Percentiles rank a stretch among this genome's conserved stretches.
Evolutionary conservation across 2,797 vertebrate species (phyloP).

Genomic region (Labroides dimidiatus): DNA sequence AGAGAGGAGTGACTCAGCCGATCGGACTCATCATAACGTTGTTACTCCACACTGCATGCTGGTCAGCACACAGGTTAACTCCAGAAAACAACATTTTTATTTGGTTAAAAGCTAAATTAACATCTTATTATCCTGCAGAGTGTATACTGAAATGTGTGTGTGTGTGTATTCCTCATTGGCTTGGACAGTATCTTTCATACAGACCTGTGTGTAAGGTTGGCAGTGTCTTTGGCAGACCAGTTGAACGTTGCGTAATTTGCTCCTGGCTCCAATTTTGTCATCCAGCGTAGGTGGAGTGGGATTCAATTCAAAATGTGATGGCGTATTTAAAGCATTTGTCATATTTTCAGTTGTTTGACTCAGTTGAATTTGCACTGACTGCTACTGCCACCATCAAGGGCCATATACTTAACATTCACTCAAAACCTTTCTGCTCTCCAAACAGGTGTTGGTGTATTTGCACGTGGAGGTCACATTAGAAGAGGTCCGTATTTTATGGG

Average conservation of each 20-base stretch:
- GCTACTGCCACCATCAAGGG: constrained; percentile 6
- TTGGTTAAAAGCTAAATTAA: constrained; percentile 8
- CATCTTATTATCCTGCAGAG: constrained; percentile 7
- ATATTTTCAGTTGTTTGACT: constrained; percentile 34
- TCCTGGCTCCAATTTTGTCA: constrained; percentile 48
- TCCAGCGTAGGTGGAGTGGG: constrained; percentile 42
- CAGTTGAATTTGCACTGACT: constrained; percentile 10
- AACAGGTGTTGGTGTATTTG: constrained; percentile 16
- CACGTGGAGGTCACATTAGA: constrained; percentile 24
- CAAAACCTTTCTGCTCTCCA: constrained; percentile 3
- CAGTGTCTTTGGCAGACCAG: constrained; percentile 42
- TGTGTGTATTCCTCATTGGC: constrained; percentile 28
- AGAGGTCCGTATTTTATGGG: constrained; percentile 9
- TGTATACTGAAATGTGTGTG: neutral
- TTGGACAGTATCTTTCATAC: constrained; percentile 23
- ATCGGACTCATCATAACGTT: constrained; percentile 19
- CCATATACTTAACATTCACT: constrained; percentile 16
- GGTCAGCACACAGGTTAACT: neutral
- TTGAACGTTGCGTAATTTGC: constrained; percentile 53
- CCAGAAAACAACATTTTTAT: neutral
- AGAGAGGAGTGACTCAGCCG: constrained; percentile 47
- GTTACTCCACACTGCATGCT: neutral
- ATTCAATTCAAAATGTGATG: constrained; percentile 41
- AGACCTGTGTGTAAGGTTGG: constrained; percentile 36
- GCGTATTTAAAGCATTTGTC: constrained; percentile 47